Evolutionary conservation across 2,113 vertebrate species (phyloP).

Genomic region (Ellobius talpinus): DNA sequence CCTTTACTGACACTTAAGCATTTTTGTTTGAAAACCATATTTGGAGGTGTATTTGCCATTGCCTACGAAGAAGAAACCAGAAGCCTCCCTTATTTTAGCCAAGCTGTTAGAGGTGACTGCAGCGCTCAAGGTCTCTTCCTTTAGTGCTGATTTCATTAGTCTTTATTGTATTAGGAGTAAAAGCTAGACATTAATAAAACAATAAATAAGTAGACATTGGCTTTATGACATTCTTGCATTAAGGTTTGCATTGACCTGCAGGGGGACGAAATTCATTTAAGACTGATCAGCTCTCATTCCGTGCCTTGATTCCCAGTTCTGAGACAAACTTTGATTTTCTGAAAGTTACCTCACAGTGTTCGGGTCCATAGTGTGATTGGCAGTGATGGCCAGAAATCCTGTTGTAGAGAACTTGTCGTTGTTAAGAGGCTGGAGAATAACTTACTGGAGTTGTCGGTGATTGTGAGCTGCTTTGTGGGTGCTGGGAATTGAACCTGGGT

Average conservation of each 20-base stretch:
- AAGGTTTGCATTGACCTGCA: background rate
- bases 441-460: background rate
- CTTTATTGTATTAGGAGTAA: conserved; percentile 19
- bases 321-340: background rate
- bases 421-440: background rate
- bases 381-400: background rate
- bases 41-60: background rate
- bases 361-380: background rate
- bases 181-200: background rate
- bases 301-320: background rate
- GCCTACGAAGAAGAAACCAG: background rate
- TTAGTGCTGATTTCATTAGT: background rate
- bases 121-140: background rate
- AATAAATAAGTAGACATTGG: background rate
- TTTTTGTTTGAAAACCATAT: background rate
- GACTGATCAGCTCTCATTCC: background rate
- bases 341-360: background rate
- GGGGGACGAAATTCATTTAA: background rate
- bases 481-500: background rate
- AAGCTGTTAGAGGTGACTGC: background rate
- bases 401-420: background rate
- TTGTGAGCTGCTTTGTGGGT: background rate
- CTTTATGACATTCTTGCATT: background rate
- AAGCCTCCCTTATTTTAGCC: background rate
- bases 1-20: background rate